phyloP scores from a whole-genome alignment of 2,888 invertebrate genomes.

The Tenodera sinensis region DNA sequence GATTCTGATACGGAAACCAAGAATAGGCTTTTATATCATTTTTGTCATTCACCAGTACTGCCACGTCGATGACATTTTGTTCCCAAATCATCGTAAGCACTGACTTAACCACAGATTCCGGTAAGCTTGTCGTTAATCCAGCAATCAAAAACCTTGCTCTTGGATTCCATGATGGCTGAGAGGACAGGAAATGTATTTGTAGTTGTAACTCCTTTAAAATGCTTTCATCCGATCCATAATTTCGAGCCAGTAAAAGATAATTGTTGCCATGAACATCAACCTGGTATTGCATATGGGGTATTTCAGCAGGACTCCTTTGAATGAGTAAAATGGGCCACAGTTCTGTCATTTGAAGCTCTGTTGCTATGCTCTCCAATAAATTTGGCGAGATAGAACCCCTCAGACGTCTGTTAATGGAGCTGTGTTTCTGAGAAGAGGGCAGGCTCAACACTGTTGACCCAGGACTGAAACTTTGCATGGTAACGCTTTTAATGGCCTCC shows the following conservation, averaged over 20 bases:
- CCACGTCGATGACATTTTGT: not conserved
- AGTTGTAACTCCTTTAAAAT: not conserved
- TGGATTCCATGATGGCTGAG: not conserved
- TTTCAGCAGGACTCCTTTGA: not conserved
- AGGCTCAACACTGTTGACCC: not conserved
- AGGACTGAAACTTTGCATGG: not conserved
- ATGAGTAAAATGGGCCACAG: not conserved
- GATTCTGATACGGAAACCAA: slow-evolving; percentile 7
- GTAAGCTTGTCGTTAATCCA: not conserved
- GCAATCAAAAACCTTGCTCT: not conserved
- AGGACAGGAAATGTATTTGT: not conserved
- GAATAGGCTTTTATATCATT: not conserved
- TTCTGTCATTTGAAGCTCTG: not conserved
- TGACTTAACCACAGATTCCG: not conserved
- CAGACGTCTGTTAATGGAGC: not conserved
- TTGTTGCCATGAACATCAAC: not conserved
- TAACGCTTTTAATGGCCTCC: not conserved
- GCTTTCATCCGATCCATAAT: not conserved
- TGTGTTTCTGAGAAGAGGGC: not conserved
- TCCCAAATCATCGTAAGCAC: not conserved
- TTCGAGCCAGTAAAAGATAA: not conserved
- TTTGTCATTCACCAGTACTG: not conserved
- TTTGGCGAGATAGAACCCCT: not conserved
- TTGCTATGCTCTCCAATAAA: not conserved
- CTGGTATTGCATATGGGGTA: not conserved